These are phyloP conservation scores for Epiperipatus broadwayi DNA, from an alignment of 2,888 invertebrate species.

Conservation along the genomic window DNA sequence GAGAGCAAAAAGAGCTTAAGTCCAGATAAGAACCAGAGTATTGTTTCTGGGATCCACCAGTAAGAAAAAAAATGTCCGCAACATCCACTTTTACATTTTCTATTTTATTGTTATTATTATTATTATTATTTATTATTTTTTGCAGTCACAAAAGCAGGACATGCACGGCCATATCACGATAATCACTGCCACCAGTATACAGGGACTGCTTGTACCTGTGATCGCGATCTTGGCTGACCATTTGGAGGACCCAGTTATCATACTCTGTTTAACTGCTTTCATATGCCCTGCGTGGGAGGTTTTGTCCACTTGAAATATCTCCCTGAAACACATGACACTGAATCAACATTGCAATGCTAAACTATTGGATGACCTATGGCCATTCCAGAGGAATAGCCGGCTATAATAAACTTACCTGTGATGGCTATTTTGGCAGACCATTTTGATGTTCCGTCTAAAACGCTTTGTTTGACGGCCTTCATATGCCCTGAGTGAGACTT, in stretches of 20 bases:
- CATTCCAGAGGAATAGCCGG: not conserved
- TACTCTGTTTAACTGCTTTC: conserved; percentile 90
- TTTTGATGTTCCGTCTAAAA: conserved; percentile 96
- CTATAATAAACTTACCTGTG: conserved; percentile 75
- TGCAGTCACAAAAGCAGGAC: too few species aligned
- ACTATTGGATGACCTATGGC: too few species aligned
- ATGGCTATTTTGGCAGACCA: conserved; percentile 99
- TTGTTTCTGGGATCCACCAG: too few species aligned
- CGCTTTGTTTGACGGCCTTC: conserved; percentile 95
- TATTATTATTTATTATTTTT: too few species aligned
- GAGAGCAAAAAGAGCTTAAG: too few species aligned
- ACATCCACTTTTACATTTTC: too few species aligned
- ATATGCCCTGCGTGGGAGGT: conserved; percentile 93
- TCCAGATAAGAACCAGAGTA: too few species aligned
- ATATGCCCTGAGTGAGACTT: conserved; percentile 86
- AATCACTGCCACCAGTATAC: too few species aligned
- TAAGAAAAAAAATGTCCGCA: too few species aligned
- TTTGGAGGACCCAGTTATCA: conserved; percentile 95
- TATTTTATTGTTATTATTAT: too few species aligned
- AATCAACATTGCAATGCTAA: too few species aligned
- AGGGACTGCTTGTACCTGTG: conserved; percentile 70
- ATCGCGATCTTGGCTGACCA: conserved; percentile 99
- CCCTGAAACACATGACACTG: conserved; percentile 52
- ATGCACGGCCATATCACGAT: too few species aligned
- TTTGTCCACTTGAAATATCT: conserved; percentile 90